phyloP scores from a whole-genome alignment of 2,888 invertebrate species.

The Caenorhabditis panamensis region DNA sequence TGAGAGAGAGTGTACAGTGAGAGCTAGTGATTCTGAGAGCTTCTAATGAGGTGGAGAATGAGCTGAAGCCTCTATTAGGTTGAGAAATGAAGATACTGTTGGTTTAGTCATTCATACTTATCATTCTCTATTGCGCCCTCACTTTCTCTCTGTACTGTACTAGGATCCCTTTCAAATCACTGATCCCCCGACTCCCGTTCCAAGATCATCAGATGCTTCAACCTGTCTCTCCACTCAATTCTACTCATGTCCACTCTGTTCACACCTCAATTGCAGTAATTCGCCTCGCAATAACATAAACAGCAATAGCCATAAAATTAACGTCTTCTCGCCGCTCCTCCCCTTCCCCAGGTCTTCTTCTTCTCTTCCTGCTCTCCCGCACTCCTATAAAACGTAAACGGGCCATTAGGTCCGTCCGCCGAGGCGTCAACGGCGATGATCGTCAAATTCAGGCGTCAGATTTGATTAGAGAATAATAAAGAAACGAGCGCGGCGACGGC shows the following conservation, averaged over 20 bases:
- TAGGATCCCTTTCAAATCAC: not conserved
- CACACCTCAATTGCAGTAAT: not conserved
- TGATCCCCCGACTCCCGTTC: no score
- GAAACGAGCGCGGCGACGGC: conserved; percentile 6
- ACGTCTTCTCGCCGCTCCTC: conserved; percentile 10
- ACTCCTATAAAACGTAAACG: conserved; percentile 29
- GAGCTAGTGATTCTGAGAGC: no score
- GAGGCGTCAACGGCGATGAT: conserved; percentile 31
- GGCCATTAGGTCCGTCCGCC: conserved; percentile 28
- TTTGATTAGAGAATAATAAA: conserved; percentile 34
- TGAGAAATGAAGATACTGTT: no score
- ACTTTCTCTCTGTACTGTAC: no score
- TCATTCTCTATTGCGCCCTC: no score
- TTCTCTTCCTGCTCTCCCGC: conserved; percentile 13
- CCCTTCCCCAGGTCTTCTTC: not conserved
- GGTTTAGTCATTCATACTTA: no score
- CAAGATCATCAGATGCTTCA: no score
- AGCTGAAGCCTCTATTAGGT: no score
- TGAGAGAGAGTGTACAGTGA: no score
- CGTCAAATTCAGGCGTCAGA: conserved; percentile 43
- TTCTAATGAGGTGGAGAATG: no score
- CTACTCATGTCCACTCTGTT: not conserved
- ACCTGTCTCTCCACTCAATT: not conserved
- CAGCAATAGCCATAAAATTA: conserved; percentile 29
- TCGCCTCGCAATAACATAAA: conserved; percentile 5